Evolutionary conservation across 2,113 vertebrate species (phyloP).

Genomic region (Entelurus aequoreus): DNA sequence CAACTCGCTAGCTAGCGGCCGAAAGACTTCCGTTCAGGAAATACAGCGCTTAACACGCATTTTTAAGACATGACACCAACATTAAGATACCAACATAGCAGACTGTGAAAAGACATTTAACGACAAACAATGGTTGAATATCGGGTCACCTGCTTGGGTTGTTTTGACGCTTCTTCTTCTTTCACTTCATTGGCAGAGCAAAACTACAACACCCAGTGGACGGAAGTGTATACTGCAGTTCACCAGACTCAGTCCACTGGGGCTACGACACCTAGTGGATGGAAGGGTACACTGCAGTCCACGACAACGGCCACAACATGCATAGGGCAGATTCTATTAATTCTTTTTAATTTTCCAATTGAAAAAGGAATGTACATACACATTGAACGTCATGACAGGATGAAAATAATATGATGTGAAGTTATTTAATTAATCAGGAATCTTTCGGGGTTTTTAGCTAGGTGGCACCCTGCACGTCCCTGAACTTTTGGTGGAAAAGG

Average conservation of each 20-base stretch:
- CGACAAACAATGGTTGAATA: background rate
- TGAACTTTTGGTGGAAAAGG: too few relatives aligned
- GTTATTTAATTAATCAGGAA: background rate
- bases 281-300: background rate
- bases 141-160: background rate
- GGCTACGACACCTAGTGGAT: background rate
- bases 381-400: too few relatives aligned
- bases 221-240: background rate
- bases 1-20: background rate
- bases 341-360: too few relatives aligned
- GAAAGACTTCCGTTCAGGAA: background rate
- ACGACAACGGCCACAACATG: too few relatives aligned
- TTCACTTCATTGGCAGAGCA: background rate
- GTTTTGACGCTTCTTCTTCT: background rate
- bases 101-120: background rate
- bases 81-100: background rate
- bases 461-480: background rate
- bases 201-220: background rate
- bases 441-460: too few relatives aligned
- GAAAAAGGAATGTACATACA: too few relatives aligned
- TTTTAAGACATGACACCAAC: too few relatives aligned
- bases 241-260: background rate
- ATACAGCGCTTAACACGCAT: too few relatives aligned
- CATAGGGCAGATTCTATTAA: too few relatives aligned
- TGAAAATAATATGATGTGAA: too few relatives aligned